Evolutionary conservation across 1,140 invertebrate species (phyloP).

Genomic region (Leguminivora glycinivorella): DNA sequence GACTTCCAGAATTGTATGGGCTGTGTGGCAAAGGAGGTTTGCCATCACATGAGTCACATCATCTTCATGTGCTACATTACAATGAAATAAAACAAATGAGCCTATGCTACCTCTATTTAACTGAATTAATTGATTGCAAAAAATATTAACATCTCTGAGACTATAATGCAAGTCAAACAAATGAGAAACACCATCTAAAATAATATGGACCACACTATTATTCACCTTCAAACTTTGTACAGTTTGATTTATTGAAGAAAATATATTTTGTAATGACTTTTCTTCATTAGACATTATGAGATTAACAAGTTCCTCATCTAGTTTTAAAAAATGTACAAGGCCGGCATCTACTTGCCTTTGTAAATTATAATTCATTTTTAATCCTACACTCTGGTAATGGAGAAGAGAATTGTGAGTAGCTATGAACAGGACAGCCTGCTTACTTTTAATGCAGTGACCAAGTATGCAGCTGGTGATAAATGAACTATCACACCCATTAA

Average conservation of each 20-base stretch:
- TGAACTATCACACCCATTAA: constrained; percentile 83
- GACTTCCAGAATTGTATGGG: constrained; percentile 82
- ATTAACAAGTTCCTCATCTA: constrained; percentile 68
- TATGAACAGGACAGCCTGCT: constrained; percentile 81
- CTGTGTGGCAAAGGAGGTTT: constrained; percentile 81
- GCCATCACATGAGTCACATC: constrained; percentile 79
- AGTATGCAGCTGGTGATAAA: constrained; percentile 84
- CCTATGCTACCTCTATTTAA: constrained; percentile 49
- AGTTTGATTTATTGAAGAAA: constrained; percentile 51
- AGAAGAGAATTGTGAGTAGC: constrained; percentile 84
- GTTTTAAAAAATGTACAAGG: constrained; percentile 74
- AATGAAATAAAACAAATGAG: constrained; percentile 60
- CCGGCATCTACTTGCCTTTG: constrained; percentile 79
- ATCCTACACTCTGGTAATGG: constrained; percentile 86
- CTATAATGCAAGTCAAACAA: constrained; percentile 82
- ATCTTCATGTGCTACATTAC: constrained; percentile 76
- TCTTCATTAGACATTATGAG: constrained; percentile 77
- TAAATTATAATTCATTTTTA: constrained; percentile 86
- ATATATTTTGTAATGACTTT: constrained; percentile 57
- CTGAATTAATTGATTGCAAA: constrained; percentile 77
- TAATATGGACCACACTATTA: constrained; percentile 77
- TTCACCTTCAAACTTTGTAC: constrained; percentile 50
- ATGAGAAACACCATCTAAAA: constrained; percentile 86
- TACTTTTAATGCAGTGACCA: constrained; percentile 80
- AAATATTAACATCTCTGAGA: constrained; percentile 76